Base-by-base conservation (phyloP, 2,113 vertebrate species). In the Rhipidura dahli region DNA sequence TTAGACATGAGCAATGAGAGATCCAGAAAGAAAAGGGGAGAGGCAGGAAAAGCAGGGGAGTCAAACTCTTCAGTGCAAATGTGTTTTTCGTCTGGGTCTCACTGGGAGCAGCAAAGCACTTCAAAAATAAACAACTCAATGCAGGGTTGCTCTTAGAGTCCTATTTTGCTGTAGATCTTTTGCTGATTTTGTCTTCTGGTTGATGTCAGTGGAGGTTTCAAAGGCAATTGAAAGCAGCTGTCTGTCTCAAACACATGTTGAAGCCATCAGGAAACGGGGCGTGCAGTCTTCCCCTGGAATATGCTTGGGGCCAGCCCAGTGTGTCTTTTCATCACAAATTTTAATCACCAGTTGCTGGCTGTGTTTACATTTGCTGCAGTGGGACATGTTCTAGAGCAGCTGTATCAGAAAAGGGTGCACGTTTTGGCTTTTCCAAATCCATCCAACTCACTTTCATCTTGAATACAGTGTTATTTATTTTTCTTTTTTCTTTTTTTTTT, bases 151-250 rank as follows among this genome's bases (percentile, higher is more conserved):
- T 91, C 68, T 83, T 77, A 45, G 73, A 87, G 56, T 89, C 47
- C 33, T 63, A 45, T 87, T 92, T 92, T 80, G 65, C 69, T 1
- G 0, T 15, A 6, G 54, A 65, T 73, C 59, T 86, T 90, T 63
- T 66, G 68, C 80, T 89, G 89, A 66, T 77, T 50, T 69, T 94
- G 72, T 89, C 95, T 92, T 81, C 72, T 66, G 57, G 28, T 15
- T 95, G 91, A 94, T 15, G 18, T 89, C 91, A 96, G 2, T 33
- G 51, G 68, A 42, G 64, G 30, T 73, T 95, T 81, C 87, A 73
- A 42, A 50, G 81, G 54, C 83, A 87, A 83, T 91, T 70, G 80
- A 45, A 91, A 94, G 87, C 93, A 93, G 87, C 76, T 96, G 80
- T 21, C 80, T 81, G 49, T 60, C 66, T 24, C 39, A 89, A 65